Conservation (phyloP, 2,888 invertebrate species). For the Kryphioiulus occultus region DNA sequence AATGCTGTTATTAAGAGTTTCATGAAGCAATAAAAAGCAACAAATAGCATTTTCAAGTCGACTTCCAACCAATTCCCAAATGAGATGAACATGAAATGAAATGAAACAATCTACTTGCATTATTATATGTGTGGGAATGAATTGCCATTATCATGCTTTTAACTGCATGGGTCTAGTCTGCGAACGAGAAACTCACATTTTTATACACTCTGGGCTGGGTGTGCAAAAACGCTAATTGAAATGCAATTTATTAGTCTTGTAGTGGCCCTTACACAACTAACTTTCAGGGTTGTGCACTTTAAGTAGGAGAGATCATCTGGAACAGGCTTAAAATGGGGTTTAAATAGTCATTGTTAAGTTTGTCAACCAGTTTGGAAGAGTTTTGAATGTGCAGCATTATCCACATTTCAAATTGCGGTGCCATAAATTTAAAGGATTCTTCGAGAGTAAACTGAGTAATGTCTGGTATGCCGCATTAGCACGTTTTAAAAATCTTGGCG, state of each 20-base stretch:
- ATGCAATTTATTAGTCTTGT: neutral
- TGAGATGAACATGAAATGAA: constrained; percentile 40
- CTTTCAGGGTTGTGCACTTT: neutral
- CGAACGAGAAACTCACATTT: neutral
- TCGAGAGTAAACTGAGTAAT: neutral
- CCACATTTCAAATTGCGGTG: neutral
- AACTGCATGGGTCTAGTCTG: neutral
- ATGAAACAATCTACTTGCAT: constrained; percentile 39
- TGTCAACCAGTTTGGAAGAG: no score
- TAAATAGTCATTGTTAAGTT: no score
- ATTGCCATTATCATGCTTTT: constrained; percentile 34
- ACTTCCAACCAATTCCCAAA: constrained; percentile 36
- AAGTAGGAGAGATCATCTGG: no score
- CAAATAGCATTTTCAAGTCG: constrained; percentile 39
- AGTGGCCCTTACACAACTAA: neutral
- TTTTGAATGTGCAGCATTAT: neutral
- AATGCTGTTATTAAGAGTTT: constrained; percentile 39
- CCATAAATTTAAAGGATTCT: neutral
- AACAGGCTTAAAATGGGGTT: no score
- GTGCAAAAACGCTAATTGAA: constrained; percentile 33
- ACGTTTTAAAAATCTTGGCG: constrained; percentile 26
- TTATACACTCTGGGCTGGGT: neutral
- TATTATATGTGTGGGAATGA: constrained; percentile 40
- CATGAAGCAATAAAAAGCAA: constrained; percentile 40
- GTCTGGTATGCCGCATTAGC: neutral